phyloP scores from a whole-genome alignment of 1,140 invertebrate species.

The Portunus trituberculatus region DNA sequence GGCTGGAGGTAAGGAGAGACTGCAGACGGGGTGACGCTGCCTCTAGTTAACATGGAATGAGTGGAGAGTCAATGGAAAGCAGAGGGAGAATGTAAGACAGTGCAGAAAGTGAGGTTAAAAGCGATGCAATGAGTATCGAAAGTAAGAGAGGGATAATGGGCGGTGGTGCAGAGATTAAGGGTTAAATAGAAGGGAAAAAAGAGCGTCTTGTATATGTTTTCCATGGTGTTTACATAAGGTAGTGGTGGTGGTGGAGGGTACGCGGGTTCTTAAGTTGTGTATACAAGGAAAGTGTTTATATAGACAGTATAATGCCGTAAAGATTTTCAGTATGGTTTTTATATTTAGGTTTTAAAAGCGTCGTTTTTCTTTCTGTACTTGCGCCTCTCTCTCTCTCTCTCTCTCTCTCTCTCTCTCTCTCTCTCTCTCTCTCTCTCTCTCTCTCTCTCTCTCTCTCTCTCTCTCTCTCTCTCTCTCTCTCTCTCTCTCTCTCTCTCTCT shows the following conservation, averaged over 20 bases:
- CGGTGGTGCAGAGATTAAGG: too few relatives aligned
- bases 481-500: neutral
- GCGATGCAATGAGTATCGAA: neutral
- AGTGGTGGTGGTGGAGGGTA: too few relatives aligned
- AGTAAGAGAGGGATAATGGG: too few relatives aligned
- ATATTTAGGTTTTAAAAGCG: neutral
- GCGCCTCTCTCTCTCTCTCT: neutral
- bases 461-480: neutral
- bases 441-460: slow-evolving; percentile 32
- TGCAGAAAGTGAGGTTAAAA: neutral
- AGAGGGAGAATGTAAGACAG: neutral
- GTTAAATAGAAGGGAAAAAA: too few relatives aligned
- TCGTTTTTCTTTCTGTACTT: neutral
- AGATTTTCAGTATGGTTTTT: neutral
- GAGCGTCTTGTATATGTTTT: too few relatives aligned
- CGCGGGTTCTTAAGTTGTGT: too few relatives aligned
- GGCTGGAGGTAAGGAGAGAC: neutral
- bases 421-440: neutral
- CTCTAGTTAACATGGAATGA: neutral
- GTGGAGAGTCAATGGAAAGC: neutral
- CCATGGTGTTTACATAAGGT: too few relatives aligned
- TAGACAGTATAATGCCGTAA: neutral
- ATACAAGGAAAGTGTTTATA: neutral
- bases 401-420: neutral
- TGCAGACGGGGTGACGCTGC: neutral